Percentiles rank a stretch among this genome's conserved stretches.
Evolutionary conservation across 2,113 vertebrate genomes (phyloP).

Genomic region (Tachysurus fulvidraco): DNA sequence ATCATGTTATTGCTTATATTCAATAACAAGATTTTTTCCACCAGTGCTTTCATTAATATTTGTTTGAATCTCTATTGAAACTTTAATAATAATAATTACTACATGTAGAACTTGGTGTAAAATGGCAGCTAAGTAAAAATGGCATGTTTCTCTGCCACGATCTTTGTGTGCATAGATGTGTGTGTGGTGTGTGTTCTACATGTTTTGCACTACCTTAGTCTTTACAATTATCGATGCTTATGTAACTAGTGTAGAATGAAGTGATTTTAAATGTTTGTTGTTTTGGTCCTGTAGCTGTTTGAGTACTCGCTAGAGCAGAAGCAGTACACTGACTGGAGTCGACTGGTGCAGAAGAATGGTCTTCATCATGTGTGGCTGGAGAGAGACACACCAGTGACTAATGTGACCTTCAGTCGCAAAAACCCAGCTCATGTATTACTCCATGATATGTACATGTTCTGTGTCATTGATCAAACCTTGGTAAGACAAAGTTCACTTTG

Average conservation of each 20-base stretch:
- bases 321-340: conserved; percentile 88
- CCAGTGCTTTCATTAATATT: too few species aligned
- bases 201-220: not conserved
- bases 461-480: conserved; percentile 88
- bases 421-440: conserved; percentile 81
- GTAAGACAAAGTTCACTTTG: conserved; percentile 67
- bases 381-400: conserved; percentile 85
- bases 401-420: conserved; percentile 81
- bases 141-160: not conserved
- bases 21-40: not conserved
- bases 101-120: too few species aligned
- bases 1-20: not conserved
- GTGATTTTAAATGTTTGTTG: not conserved
- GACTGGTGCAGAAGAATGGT: conserved; percentile 78
- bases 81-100: too few species aligned
- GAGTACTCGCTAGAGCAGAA: conserved; percentile 84
- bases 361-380: conserved; percentile 85
- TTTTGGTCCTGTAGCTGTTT: conserved; percentile 73
- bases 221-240: not conserved
- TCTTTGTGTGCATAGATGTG: too few species aligned
- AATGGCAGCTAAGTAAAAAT: too few species aligned
- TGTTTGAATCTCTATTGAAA: too few species aligned
- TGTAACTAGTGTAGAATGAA: not conserved
- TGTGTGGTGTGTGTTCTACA: not conserved
- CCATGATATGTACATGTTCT: conserved; percentile 90